Conservation (phyloP, 1,140 invertebrate genomes). For the Cataglyphis hispanica region DNA sequence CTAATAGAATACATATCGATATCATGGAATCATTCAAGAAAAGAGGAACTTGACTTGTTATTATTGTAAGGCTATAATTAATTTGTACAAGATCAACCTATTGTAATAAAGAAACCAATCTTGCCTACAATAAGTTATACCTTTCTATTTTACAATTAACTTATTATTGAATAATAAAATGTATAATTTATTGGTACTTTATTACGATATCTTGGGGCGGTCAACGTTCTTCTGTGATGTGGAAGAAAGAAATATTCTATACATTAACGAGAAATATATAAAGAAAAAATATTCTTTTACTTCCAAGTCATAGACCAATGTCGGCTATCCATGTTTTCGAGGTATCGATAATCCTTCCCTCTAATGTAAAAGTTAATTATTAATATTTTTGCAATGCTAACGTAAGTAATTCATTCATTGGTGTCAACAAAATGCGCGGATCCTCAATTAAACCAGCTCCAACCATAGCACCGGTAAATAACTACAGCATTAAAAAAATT, state of each 20-base stretch:
- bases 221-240: neutral
- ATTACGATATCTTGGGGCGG: neutral
- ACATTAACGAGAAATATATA: neutral
- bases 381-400: conserved; percentile 94
- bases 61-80: conserved; percentile 84
- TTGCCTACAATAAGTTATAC: conserved; percentile 79
- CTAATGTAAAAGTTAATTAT: neutral
- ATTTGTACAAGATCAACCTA: conserved; percentile 85
- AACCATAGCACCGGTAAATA: conserved; percentile 98
- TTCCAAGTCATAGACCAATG: conserved; percentile 20
- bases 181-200: conserved; percentile 11
- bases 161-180: conserved; percentile 32
- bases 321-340: neutral
- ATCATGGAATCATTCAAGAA: conserved; percentile 79
- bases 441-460: conserved; percentile 97
- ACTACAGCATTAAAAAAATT: conserved; percentile 84
- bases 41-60: conserved; percentile 83
- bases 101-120: conserved; percentile 86
- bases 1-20: conserved; percentile 85
- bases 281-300: neutral
- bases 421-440: conserved; percentile 93
- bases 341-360: neutral
- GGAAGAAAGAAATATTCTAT: neutral
- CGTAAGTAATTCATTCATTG: conserved; percentile 95
- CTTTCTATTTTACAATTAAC: conserved; percentile 30